Evolutionary conservation across 2,797 vertebrate genomes (phyloP).

Genomic region (Synaphobranchus kaupii): DNA sequence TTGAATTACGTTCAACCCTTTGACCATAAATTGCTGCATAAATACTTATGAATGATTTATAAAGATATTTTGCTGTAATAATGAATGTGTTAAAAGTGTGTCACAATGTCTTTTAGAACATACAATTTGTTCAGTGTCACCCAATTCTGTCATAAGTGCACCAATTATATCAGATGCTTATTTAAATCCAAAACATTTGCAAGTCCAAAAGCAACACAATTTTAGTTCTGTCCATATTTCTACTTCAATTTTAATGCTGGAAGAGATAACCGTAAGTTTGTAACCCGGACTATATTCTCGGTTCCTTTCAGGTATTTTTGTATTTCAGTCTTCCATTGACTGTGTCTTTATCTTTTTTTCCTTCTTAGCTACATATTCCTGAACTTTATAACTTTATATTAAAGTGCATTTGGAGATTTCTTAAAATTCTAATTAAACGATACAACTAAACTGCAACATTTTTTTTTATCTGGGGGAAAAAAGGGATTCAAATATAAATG

Average conservation of each 20-base stretch:
- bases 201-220: background rate
- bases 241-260: background rate
- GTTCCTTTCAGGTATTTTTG: background rate
- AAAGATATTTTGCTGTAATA: too few relatives aligned
- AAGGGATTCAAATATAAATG: background rate
- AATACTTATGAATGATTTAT: too few relatives aligned
- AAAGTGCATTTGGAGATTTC: background rate
- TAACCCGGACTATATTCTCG: background rate
- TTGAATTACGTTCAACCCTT: too few relatives aligned
- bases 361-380: background rate
- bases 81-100: too few relatives aligned
- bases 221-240: background rate
- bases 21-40: too few relatives aligned
- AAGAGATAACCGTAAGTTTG: background rate
- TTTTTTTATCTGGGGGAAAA: background rate
- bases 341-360: background rate
- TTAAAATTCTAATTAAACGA: background rate
- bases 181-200: background rate
- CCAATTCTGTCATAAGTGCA: too few relatives aligned
- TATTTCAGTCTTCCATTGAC: background rate
- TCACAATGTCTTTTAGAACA: too few relatives aligned
- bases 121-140: too few relatives aligned
- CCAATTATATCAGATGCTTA: too few relatives aligned
- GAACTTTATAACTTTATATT: conserved; percentile 6
- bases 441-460: background rate